Percentiles rank a stretch among this genome's conserved stretches.
These are phyloP conservation scores for Laothoe populi DNA, from an alignment of 2,888 invertebrate genomes.

Conservation along the genomic window DNA sequence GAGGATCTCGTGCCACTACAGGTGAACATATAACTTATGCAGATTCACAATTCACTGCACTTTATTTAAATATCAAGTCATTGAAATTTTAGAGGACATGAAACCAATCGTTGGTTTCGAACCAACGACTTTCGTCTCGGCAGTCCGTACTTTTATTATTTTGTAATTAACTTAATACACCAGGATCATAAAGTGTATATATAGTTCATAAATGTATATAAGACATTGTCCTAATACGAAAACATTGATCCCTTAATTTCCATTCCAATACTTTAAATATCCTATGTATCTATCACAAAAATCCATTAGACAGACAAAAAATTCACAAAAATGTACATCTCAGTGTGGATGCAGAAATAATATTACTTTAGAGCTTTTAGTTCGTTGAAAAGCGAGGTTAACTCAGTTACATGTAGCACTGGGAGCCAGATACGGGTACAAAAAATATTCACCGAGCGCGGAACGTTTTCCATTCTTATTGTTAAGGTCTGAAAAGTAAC, in stretches of 20 bases:
- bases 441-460: constrained; percentile 35
- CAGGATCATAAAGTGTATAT: too few relatives aligned
- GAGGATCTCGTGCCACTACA: constrained; percentile 54
- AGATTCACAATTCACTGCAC: constrained; percentile 56
- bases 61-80: constrained; percentile 39
- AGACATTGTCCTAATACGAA: not conserved
- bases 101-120: too few relatives aligned
- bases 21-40: constrained; percentile 61
- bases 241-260: not conserved
- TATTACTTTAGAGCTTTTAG: constrained; percentile 41
- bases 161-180: too few relatives aligned
- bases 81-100: too few relatives aligned
- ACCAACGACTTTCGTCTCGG: too few relatives aligned
- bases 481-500: constrained; percentile 33
- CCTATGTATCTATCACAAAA: constrained; percentile 2
- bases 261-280: not conserved
- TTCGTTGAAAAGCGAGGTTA: constrained; percentile 41
- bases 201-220: not conserved
- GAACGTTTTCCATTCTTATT: constrained; percentile 38
- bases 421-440: constrained; percentile 27
- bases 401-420: constrained; percentile 36
- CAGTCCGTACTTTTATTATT: too few relatives aligned
- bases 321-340: constrained; percentile 26
- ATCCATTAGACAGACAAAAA: constrained; percentile 21
- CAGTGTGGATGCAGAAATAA: constrained; percentile 32